These are phyloP conservation scores for Zophobas morio DNA, from an alignment of 1,140 invertebrate species.

Conservation along the genomic window DNA sequence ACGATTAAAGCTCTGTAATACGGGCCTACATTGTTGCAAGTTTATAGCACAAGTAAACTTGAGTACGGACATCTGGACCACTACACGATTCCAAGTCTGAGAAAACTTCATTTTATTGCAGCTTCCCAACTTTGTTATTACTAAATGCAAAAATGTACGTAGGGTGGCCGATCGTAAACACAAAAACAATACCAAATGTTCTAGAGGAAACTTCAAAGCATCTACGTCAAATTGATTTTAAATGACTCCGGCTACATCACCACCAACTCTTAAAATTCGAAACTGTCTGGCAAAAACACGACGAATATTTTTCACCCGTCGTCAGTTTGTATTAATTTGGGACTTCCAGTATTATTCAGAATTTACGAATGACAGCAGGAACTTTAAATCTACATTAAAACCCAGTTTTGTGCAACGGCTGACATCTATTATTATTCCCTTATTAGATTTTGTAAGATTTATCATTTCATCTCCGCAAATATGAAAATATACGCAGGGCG, in stretches of 20 bases:
- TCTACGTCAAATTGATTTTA: no score
- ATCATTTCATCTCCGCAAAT: neutral
- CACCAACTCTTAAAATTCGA: no score
- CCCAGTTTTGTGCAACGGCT: neutral
- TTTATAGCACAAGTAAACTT: neutral
- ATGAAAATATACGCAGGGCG: neutral
- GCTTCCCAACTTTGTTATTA: no score
- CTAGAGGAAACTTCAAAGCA: no score
- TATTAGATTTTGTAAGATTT: neutral
- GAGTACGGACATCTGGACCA: neutral
- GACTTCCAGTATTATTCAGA: neutral
- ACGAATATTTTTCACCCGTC: neutral
- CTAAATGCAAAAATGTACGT: no score
- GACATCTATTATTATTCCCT: neutral
- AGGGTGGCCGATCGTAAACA: no score
- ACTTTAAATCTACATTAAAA: slow-evolving; percentile 2
- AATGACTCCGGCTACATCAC: no score
- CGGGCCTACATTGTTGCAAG: neutral
- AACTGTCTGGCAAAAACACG: no score
- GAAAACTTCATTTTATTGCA: no score
- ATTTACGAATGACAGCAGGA: neutral
- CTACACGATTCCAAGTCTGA: no score
- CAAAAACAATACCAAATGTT: no score
- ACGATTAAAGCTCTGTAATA: neutral
- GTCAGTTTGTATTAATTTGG: no score